Evolutionary conservation across 2,797 vertebrate species (phyloP).

Genomic region (Cryptoprocta ferox): DNA sequence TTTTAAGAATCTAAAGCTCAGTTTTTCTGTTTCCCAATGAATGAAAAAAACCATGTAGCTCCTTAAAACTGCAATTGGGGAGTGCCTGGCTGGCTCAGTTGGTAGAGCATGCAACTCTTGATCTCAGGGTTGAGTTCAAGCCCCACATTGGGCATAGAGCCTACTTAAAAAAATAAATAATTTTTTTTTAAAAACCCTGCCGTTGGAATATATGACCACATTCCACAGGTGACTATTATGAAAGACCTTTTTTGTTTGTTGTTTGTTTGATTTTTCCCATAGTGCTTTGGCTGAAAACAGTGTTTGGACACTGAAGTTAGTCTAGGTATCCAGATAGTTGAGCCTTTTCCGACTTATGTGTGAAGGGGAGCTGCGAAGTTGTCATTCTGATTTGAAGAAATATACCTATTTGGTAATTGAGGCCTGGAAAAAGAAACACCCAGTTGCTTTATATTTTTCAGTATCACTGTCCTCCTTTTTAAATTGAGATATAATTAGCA

Average conservation of each 20-base stretch:
- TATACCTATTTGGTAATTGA: conserved; percentile 27
- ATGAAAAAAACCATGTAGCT: not conserved
- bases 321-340: not conserved
- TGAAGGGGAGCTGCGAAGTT: not conserved
- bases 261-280: not conserved
- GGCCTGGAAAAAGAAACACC: not conserved
- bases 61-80: conserved; percentile 12
- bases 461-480: not conserved
- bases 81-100: too few species aligned
- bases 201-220: not conserved
- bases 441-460: conserved; percentile 26
- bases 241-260: not conserved
- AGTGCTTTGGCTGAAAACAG: not conserved
- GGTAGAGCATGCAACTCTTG: too few species aligned
- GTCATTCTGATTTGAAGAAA: conserved; percentile 29
- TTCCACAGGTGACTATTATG: not conserved
- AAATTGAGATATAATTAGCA: not conserved
- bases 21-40: not conserved
- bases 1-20: not conserved
- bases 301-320: not conserved
- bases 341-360: not conserved
- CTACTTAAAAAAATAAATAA: too few species aligned
- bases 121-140: too few species aligned
- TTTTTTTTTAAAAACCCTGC: not conserved
- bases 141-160: too few species aligned